Conservation (phyloP, 2,888 invertebrate genomes). For the Drosophila phalerata region DNA sequence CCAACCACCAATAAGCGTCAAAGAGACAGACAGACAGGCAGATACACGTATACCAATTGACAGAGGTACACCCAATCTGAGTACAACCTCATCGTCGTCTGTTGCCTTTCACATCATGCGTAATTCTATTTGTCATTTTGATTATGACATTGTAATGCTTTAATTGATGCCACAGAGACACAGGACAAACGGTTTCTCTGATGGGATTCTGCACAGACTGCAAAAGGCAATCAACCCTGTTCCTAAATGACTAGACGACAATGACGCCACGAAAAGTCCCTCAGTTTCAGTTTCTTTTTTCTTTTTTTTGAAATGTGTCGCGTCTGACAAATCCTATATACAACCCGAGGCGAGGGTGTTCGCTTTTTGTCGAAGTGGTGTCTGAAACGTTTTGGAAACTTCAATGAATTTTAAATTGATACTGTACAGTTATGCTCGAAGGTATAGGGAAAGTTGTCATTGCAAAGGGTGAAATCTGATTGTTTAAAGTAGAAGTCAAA, state of each 20-base stretch:
- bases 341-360: slow-evolving; percentile 63
- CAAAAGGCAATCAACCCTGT: slow-evolving; percentile 77
- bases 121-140: slow-evolving; percentile 86
- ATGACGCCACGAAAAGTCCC: slow-evolving; percentile 60
- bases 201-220: slow-evolving; percentile 59
- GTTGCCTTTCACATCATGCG: slow-evolving; percentile 83
- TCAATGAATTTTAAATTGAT: slow-evolving; percentile 80
- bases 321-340: slow-evolving; percentile 74
- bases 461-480: neutral
- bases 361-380: slow-evolving; percentile 40
- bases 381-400: slow-evolving; percentile 60
- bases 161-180: slow-evolving; percentile 82
- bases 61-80: slow-evolving; percentile 14
- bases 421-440: slow-evolving; percentile 41
- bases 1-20: slow-evolving; percentile 46
- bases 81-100: slow-evolving; percentile 59
- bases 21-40: neutral
- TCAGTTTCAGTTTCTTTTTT: slow-evolving; percentile 14
- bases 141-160: slow-evolving; percentile 86
- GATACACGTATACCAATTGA: slow-evolving; percentile 4
- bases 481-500: slow-evolving; percentile 20
- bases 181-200: slow-evolving; percentile 8
- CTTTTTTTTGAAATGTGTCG: slow-evolving; percentile 39
- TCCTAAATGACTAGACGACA: slow-evolving; percentile 48
- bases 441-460: slow-evolving; percentile 17